Evolutionary conservation across 2,113 vertebrate species (phyloP).

Genomic region (Toxotes chatareus): DNA sequence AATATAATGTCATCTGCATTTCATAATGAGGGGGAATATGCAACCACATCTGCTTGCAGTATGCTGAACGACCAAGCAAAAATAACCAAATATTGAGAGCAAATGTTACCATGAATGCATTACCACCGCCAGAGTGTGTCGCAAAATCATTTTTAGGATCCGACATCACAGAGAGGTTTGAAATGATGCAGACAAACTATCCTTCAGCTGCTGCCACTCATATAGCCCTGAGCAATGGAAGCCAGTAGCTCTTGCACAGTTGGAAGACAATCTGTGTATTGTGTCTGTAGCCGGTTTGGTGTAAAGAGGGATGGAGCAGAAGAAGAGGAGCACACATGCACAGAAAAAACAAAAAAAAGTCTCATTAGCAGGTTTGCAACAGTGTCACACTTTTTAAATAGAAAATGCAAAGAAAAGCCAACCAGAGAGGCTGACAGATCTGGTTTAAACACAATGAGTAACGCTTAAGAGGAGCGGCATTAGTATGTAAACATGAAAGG

Average conservation of each 20-base stretch:
- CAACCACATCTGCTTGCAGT: conserved; percentile 61
- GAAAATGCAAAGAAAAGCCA: not conserved
- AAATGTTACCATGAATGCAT: conserved; percentile 12
- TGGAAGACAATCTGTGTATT: not conserved
- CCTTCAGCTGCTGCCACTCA: conserved; percentile 8
- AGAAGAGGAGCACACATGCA: conserved; percentile 8
- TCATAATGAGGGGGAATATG: conserved; percentile 58
- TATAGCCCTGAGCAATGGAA: conserved; percentile 6
- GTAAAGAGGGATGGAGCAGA: conserved; percentile 31
- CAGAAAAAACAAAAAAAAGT: conserved; percentile 11
- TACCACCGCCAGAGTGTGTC: not conserved
- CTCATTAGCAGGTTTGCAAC: conserved; percentile 49
- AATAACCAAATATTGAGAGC: conserved; percentile 5
- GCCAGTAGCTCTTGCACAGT: not conserved
- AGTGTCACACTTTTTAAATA: conserved; percentile 18
- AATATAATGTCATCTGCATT: conserved; percentile 56
- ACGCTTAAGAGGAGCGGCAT: conserved; percentile 8
- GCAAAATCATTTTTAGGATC: not conserved
- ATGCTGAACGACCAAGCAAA: conserved; percentile 5
- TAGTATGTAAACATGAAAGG: not conserved
- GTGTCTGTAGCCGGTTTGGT: conserved; percentile 1
- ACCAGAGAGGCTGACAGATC: conserved; percentile 4
- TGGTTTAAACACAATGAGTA: not conserved
- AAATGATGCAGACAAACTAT: not conserved
- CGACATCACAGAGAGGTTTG: not conserved